phyloP scores from a whole-genome alignment of 2,888 invertebrate genomes.

The Melitaea athalia region DNA sequence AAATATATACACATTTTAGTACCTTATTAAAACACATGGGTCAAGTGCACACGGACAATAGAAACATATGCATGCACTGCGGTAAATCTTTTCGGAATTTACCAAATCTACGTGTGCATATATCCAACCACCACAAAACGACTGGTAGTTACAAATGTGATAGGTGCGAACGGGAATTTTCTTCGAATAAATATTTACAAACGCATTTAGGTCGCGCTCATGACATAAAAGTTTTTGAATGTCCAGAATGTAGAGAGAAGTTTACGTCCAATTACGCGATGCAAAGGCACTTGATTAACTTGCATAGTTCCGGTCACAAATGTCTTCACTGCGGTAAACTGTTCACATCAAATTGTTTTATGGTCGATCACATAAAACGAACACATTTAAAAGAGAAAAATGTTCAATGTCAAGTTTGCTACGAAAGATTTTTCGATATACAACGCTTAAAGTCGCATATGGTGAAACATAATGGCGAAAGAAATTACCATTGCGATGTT shows the following conservation, averaged over 20 bases:
- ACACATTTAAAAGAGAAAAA: conserved; percentile 67
- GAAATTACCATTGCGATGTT: conserved; percentile 79
- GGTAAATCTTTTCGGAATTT: conserved; percentile 60
- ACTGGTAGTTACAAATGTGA: conserved; percentile 52
- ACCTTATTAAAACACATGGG: conserved; percentile 61
- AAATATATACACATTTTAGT: conserved; percentile 58
- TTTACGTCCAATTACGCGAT: conserved; percentile 61
- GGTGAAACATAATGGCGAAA: conserved; percentile 74
- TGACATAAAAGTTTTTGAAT: conserved; percentile 55
- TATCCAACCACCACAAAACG: conserved; percentile 53
- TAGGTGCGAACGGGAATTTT: conserved; percentile 53
- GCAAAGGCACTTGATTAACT: conserved; percentile 56
- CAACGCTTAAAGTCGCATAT: conserved; percentile 67
- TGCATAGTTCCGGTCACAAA: conserved; percentile 61
- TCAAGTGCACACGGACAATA: conserved; percentile 57
- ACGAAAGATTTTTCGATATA: conserved; percentile 59
- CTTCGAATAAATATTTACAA: conserved; percentile 50
- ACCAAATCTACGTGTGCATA: conserved; percentile 59
- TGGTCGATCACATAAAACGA: conserved; percentile 62
- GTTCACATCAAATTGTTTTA: conserved; percentile 62
- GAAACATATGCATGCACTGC: conserved; percentile 61
- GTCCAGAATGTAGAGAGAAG: conserved; percentile 59
- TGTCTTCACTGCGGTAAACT: conserved; percentile 60
- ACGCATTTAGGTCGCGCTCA: conserved; percentile 58
- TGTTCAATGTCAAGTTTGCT: conserved; percentile 60